Base-by-base conservation (phyloP, 2,797 vertebrate species). In the Chiroxiphia lanceolata region DNA sequence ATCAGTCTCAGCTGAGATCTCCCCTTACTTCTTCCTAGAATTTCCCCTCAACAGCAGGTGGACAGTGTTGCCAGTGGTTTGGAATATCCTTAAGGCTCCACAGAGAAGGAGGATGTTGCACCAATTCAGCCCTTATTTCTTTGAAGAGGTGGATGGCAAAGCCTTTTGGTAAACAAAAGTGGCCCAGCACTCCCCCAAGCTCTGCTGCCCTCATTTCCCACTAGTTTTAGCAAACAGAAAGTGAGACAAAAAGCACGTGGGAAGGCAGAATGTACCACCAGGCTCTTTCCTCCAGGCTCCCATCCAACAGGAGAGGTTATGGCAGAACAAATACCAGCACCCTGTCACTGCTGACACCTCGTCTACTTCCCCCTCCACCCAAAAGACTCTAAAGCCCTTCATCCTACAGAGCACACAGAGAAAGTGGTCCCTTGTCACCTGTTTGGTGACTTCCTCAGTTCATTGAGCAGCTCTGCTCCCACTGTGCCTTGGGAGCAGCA, bases 191-290 rank as follows among this genome's bases (percentile, higher is more conserved):
- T 80, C 42, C 40, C 59, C 26, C 0, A 4, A 90, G 54, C 19
- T 64, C 69, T 92, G 82, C 27, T 94, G 95, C 56, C 91, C 83
- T 91, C 40, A 29, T 83, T 83, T 95, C 67, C 63, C 83, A 71
- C 31, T 29, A 31, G 54, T 75, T 95, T 76, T 87, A 80, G 67
- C 81, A 81, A 93, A 87, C 11, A 77, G 6, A 56, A 61, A 97
- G 71, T 9, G 64, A 88, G 68, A 90, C 76, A 82, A 83, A 89
- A 79, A 71, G 67, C 87, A 83, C 71, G 20, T 8, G 27, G 69
- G 34, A 82, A 92, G 82, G 72, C 76, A 94, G 75, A 92, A 81
- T 38, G 60, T 75, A 42, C 53, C 68, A 78, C 25, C 61, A 80
- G 54, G 60, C 42, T 94, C 44, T 86, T 64, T 93, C 42, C 56